Base-by-base conservation (phyloP, 2,797 vertebrate species). In the Synanceia verrucosa region DNA sequence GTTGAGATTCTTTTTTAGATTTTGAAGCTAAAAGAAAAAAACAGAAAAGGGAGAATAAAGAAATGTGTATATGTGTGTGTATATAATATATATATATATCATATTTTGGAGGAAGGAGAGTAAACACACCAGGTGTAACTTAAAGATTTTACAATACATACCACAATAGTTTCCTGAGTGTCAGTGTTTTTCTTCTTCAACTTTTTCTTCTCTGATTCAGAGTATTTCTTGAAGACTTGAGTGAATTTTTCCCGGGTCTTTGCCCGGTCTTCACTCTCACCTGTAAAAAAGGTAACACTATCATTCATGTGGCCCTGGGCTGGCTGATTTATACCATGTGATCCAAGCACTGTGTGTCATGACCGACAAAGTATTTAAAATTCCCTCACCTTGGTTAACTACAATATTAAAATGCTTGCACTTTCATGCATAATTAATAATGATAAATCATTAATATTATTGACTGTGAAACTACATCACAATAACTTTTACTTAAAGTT, bases 181-280 rank as follows among this genome's bases (percentile, higher is more conserved):
- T 91, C 91, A 0, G 72, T 39, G 50, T 34, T 79, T 77, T 92
- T 95, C 84, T 96, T 96, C 81, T 94, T 96, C 16, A 68, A 67
- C 63, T 92, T 95, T 79, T 95, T 96, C 81, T 94, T 95, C 34
- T 91, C 85, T 9, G 80, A 64, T 14, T 90, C 93, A 52, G 87
- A 91, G 78, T 96, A 96, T 70, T 58, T 94, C 83, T 95, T 96
- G 55, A 97, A 94, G 18, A 96, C 94, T 70, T 97, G 96, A 75
- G 97, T 96, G 92, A 98, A 97, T 65, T 92, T 90, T 75, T 96
- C 95, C 86, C 91, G 96, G 55, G 96, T 96, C 92, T 94, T 97
- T 64, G 93, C 94, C 90, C 95, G 96, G 61, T 96, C 96, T 84
- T 98, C 96, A 92, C 93, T 96, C 80, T 96, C 94, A 91, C 93